Percentiles rank a stretch among this genome's conserved stretches.
Conservation (phyloP, 2,113 vertebrate genomes). For the Pollimyrus isidori region DNA sequence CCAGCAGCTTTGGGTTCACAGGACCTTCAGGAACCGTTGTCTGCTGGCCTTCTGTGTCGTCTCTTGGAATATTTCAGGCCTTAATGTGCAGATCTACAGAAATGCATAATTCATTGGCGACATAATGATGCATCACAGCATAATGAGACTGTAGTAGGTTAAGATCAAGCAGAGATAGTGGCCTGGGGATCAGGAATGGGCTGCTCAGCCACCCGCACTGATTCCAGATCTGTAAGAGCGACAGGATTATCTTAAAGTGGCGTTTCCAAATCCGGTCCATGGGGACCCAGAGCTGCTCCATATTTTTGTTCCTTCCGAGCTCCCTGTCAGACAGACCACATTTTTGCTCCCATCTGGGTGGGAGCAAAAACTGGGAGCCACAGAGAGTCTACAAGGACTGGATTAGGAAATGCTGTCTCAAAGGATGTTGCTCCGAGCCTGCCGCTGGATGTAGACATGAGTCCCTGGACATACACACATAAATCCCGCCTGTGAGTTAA, state of each 20-base stretch:
- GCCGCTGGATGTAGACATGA: constrained; percentile 32
- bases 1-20: not conserved
- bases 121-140: not conserved
- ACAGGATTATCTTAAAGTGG: not conserved
- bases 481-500: constrained; percentile 27
- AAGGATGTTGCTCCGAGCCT: not conserved
- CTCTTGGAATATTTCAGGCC: not conserved
- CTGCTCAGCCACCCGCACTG: not conserved
- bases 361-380: not conserved
- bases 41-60: not conserved
- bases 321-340: not conserved
- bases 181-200: not conserved
- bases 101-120: not conserved
- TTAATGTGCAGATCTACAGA: not conserved
- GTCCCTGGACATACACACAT: constrained; percentile 26
- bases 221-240: not conserved
- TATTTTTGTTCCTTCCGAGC: too few species aligned
- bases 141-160: not conserved
- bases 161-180: not conserved
- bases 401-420: not conserved
- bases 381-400: not conserved
- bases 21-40: not conserved
- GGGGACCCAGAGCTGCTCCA: too few species aligned
- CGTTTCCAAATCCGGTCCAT: not conserved
- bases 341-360: not conserved